Conservation (phyloP, 2,113 vertebrate genomes). For the Cyphomyrus discorhynchus region DNA sequence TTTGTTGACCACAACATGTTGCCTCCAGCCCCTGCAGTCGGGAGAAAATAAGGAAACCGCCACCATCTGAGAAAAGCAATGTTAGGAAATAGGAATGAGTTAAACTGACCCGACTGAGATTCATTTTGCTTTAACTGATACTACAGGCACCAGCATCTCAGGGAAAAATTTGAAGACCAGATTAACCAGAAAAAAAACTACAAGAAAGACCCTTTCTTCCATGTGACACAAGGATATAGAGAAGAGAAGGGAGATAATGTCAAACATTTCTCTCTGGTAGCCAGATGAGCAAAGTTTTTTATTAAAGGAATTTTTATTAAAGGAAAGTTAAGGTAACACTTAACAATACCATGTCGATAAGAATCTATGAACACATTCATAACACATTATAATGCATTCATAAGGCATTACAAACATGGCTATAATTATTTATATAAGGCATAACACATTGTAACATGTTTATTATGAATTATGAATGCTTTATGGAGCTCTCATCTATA, state of each 20-base stretch:
- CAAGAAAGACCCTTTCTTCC: not conserved
- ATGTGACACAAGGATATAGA: not conserved
- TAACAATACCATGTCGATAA: no score
- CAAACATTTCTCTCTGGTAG: not conserved
- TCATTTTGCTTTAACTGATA: not conserved
- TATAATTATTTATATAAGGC: no score
- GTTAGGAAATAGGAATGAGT: not conserved
- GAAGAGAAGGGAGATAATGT: not conserved
- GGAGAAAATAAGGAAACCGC: not conserved
- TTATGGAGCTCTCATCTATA: not conserved
- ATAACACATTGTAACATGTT: no score
- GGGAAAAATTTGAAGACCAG: not conserved
- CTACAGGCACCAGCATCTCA: not conserved
- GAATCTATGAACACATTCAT: not conserved
- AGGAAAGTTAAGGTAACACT: not conserved
- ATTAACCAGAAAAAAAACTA: not conserved
- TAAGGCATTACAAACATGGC: no score
- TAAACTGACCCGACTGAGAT: not conserved
- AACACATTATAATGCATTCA: not conserved
- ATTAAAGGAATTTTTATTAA: not conserved
- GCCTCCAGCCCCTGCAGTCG: not conserved
- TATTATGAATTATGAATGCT: no score
- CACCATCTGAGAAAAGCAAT: not conserved
- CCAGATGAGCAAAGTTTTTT: not conserved
- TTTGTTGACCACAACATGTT: not conserved